Evolutionary conservation across 2,888 invertebrate species (phyloP), one percentile per base, ranked within the genome.

Genomic region (Pachymerium ferrugineum): DNA sequence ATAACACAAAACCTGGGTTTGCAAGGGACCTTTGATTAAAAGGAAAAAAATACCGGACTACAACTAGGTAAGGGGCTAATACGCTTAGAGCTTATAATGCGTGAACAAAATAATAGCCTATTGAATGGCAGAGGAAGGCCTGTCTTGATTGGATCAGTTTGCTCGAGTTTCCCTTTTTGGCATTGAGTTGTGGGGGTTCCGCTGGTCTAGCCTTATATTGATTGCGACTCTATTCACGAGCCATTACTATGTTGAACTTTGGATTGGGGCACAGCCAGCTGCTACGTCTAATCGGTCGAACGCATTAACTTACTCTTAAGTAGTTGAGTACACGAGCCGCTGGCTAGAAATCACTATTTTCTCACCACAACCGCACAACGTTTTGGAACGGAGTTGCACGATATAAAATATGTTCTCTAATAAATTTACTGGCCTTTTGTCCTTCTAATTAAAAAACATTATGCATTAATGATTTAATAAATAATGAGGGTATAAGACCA

Each of bases 281-380:
- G 62, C 62, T 62, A 62, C 62, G 25, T 62, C 28, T 62, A 62
- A 62, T 62, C 62, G 62, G 62, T 62, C 25, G 62, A 62, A 62
- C 62, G 62, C 62, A 62, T 62, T 62, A 62, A 62, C 62, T 62
- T 62, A 62, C 62, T 62, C 62, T 62, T n/a, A 62, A 62, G 25
- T 62, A 22, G 62, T 6, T 62, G 62, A 62, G 62, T 62, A 62
- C 62, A 62, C 62, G 22, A 1, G 62, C 62, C 62, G 25, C 62
- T 62, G 62, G 62, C 62, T 62, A 62, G 28, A n/a, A 62, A 62
- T 62, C 28, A 28, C 28, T 62, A 25, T 62, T 62, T 62, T 54
- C 47, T 47, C 54, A 22, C 1, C 54, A 8, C n/a, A n/a, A n/a
- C n/a, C n/a, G n/a, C n/a, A n/a, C n/a, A n/a, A n/a, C n/a, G n/a